Conservation (phyloP, 1,140 invertebrate genomes). For the Cryptotermes secundus region DNA sequence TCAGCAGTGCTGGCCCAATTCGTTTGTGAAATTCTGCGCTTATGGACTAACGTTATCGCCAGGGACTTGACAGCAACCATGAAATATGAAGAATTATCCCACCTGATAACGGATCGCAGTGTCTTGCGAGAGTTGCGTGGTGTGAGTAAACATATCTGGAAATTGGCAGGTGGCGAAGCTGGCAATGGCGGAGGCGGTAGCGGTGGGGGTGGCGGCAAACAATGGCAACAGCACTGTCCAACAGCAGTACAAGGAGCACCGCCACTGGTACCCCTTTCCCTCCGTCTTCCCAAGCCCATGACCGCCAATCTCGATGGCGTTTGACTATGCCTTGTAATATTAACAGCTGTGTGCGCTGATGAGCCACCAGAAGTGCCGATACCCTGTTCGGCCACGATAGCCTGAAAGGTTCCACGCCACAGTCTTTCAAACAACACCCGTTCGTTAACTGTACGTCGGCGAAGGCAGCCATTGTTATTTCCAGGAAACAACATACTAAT, state of each 20-base stretch:
- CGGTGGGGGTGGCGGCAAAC: constrained; percentile 46
- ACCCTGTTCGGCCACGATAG: constrained; percentile 37
- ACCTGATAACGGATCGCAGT: constrained; percentile 64
- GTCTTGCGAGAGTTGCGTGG: constrained; percentile 47
- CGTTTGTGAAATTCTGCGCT: no score
- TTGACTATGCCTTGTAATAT: not conserved
- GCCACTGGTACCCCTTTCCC: constrained; percentile 22
- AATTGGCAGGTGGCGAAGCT: constrained; percentile 45
- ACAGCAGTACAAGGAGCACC: constrained; percentile 38
- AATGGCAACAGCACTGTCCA: constrained; percentile 26
- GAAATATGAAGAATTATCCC: constrained; percentile 32
- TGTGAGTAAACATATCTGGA: constrained; percentile 54
- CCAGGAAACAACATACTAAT: constrained; percentile 2
- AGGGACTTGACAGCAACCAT: no score
- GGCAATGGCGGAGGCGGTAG: constrained; percentile 45
- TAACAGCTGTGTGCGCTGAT: not conserved
- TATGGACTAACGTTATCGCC: no score
- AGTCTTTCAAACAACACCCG: constrained; percentile 60
- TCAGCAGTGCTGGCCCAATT: no score
- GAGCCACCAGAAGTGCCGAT: not conserved
- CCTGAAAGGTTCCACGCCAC: constrained; percentile 59
- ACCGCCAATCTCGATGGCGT: constrained; percentile 23
- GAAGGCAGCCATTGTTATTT: constrained; percentile 19
- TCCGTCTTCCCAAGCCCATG: constrained; percentile 20
- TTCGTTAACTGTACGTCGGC: constrained; percentile 45